phyloP scores from a whole-genome alignment of 35 echinoderm and acorn worm species.

The Ophioderma brevispina region DNA sequence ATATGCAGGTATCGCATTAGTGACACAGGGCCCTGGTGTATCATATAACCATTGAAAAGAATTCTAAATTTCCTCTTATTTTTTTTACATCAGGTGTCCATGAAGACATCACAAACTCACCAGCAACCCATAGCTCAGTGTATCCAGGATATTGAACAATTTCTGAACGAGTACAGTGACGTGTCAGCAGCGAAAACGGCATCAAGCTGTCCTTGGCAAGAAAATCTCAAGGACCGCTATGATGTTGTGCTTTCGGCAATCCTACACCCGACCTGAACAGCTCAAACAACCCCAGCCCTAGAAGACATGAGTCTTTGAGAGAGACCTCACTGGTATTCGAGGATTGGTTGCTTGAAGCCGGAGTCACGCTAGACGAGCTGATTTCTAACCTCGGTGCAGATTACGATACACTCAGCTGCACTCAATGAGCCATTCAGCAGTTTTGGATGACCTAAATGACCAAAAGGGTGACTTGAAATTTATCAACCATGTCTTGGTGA shows the following conservation, averaged over 20 bases:
- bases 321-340: constrained; percentile 58
- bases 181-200: constrained; percentile 54
- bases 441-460: constrained; percentile 87
- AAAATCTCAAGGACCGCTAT: constrained; percentile 71
- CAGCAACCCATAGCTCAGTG: constrained; percentile 74
- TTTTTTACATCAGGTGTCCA: constrained; percentile 84
- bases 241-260: constrained; percentile 81
- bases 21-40: too few species aligned
- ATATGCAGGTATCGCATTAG: too few species aligned
- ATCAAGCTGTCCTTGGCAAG: constrained; percentile 57
- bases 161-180: constrained; percentile 74
- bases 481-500: constrained; percentile 89
- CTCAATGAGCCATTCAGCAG: constrained; percentile 62
- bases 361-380: constrained; percentile 46
- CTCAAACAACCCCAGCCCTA: constrained; percentile 73
- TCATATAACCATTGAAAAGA: too few species aligned
- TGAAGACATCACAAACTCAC: constrained; percentile 72
- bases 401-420: constrained; percentile 68
- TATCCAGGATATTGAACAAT: constrained; percentile 64
- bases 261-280: constrained; percentile 76
- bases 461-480: constrained; percentile 95
- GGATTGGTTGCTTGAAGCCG: constrained; percentile 58
- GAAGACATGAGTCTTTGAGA: constrained; percentile 79
- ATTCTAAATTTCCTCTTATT: constrained; percentile 14
- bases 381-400: constrained; percentile 60